These are phyloP conservation scores for Lacerta viridis DNA, from an alignment of 2,797 vertebrate genomes.

Conservation along the genomic window DNA sequence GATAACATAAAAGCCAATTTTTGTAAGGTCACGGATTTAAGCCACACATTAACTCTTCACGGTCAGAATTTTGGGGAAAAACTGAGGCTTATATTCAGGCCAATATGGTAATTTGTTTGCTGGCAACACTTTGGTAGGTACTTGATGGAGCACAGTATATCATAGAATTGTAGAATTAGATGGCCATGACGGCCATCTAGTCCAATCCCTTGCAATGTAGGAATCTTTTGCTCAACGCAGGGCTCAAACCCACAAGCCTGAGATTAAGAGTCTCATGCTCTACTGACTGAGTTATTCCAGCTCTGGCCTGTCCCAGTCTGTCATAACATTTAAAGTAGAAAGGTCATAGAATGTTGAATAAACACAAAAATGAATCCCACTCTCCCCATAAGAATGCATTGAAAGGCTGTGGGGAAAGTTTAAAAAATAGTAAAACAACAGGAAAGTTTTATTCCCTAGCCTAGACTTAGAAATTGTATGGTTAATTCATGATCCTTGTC, in stretches of 20 bases:
- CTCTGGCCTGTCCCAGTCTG: not conserved
- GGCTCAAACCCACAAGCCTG: too few species aligned
- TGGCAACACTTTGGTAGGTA: not conserved
- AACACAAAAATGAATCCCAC: not conserved
- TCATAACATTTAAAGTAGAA: not conserved
- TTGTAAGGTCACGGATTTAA: too few species aligned
- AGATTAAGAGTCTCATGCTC: too few species aligned
- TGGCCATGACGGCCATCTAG: too few species aligned
- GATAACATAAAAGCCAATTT: too few species aligned
- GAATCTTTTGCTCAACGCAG: too few species aligned
- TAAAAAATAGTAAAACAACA: not conserved
- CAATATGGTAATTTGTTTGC: not conserved
- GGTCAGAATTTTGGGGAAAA: too few species aligned
- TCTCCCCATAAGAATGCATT: not conserved
- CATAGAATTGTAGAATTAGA: too few species aligned
- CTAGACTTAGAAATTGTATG: not conserved
- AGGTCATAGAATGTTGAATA: not conserved
- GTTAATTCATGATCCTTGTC: not conserved
- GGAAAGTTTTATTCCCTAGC: not conserved
- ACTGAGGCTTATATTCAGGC: too few species aligned
- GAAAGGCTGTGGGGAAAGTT: not conserved
- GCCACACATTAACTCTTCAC: too few species aligned
- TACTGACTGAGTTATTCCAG: too few species aligned
- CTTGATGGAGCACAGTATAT: not conserved
- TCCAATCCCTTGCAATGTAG: too few species aligned